These are phyloP conservation scores for Peromyscus leucopus DNA, from an alignment of 2,113 vertebrate genomes.

Conservation along the genomic window DNA sequence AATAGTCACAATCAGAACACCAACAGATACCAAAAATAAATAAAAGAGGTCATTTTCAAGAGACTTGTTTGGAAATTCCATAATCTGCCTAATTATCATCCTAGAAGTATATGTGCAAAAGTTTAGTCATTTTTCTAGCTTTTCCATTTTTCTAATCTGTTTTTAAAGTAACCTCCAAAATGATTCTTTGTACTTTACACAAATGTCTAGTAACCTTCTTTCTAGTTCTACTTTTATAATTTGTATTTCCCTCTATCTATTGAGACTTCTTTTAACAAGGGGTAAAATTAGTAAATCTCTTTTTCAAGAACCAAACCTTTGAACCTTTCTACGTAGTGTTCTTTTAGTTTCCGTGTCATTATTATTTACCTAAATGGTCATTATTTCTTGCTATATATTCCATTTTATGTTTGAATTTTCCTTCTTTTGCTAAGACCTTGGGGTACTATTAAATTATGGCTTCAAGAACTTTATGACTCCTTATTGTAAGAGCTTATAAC, in stretches of 20 bases:
- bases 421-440: neutral
- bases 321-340: neutral
- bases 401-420: neutral
- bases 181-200: neutral
- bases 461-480: neutral
- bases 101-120: neutral
- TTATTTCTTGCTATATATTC: neutral
- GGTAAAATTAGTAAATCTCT: no score
- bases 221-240: neutral
- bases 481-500: neutral
- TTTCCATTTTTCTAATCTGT: neutral
- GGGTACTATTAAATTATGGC: neutral
- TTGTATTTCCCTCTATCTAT: neutral
- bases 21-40: neutral
- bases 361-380: neutral
- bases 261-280: neutral
- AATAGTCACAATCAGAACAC: neutral
- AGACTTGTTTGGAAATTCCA: no score
- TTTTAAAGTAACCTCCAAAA: neutral
- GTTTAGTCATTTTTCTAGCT: neutral
- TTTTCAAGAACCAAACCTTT: neutral
- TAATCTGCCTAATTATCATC: neutral
- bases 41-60: neutral
- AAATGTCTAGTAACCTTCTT: neutral
- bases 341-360: neutral